phyloP scores from a whole-genome alignment of 2,113 vertebrate species.

The Argyrosomus japonicus region DNA sequence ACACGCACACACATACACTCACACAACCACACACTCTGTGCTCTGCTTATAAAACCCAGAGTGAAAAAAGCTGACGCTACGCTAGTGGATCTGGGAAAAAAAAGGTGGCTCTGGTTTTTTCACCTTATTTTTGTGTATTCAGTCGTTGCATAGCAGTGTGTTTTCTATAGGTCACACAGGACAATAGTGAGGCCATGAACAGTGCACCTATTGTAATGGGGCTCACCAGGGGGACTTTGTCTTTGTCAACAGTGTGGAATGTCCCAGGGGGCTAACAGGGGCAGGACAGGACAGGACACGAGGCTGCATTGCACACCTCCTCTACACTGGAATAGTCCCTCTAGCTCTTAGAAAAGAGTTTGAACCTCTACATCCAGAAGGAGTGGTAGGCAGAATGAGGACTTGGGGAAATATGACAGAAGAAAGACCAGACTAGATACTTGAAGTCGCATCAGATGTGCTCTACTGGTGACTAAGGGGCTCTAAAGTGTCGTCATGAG shows the following conservation, averaged over 20 bases:
- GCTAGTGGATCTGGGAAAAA: conserved; percentile 42
- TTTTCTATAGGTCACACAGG: conserved; percentile 86
- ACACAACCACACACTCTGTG: background rate
- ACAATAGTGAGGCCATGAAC: conserved; percentile 86
- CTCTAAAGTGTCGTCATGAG: conserved; percentile 58
- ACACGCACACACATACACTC: conserved; percentile 10
- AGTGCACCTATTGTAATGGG: conserved; percentile 88
- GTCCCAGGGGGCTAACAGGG: conserved; percentile 82
- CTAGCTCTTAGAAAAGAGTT: conserved; percentile 63
- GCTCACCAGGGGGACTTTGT: conserved; percentile 87
- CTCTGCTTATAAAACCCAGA: conserved; percentile 55
- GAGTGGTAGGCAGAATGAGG: conserved; percentile 26
- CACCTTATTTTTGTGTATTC: conserved; percentile 79
- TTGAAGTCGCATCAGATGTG: conserved; percentile 31
- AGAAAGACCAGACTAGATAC: conserved; percentile 37
- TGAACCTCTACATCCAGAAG: conserved; percentile 38
- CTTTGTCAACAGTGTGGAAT: conserved; percentile 89
- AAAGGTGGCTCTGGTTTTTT: conserved; percentile 81
- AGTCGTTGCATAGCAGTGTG: conserved; percentile 72
- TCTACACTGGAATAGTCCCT: conserved; percentile 68
- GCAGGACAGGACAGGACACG: conserved; percentile 46
- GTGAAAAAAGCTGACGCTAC: conserved; percentile 77
- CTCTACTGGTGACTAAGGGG: conserved; percentile 16
- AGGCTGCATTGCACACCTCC: conserved; percentile 51
- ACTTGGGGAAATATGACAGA: conserved; percentile 25